These are phyloP conservation scores for Drosophila recens DNA, from an alignment of 2,888 invertebrate species.

Conservation along the genomic window DNA sequence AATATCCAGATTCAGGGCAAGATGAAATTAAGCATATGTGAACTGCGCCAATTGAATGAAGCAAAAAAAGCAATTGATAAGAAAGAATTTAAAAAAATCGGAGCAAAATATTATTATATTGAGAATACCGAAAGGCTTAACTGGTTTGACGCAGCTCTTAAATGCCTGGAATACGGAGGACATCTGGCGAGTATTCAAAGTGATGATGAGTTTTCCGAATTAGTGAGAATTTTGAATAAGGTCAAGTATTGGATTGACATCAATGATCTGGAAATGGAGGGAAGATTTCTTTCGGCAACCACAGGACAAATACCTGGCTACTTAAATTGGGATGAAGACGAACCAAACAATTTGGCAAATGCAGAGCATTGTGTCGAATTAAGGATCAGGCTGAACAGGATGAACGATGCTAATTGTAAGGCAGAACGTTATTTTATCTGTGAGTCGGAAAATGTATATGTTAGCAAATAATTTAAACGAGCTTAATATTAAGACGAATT, in stretches of 20 bases:
- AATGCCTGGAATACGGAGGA: background rate
- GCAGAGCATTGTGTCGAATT: background rate
- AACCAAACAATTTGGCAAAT: constrained; percentile 10
- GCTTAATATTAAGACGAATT: too few species aligned
- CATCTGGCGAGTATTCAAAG: constrained; percentile 12
- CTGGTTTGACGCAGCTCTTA: constrained; percentile 7
- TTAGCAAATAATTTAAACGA: too few species aligned
- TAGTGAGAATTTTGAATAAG: too few species aligned
- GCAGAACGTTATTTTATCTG: too few species aligned
- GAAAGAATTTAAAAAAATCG: background rate
- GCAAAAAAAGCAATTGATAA: too few species aligned
- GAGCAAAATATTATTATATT: constrained; percentile 13
- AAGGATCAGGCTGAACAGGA: too few species aligned
- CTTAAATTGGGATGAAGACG: background rate
- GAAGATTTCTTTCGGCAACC: background rate
- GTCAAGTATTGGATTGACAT: constrained; percentile 29
- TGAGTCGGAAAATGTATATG: too few species aligned
- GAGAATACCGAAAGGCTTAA: background rate
- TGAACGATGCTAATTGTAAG: too few species aligned
- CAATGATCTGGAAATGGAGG: constrained; percentile 12
- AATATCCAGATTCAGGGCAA: too few species aligned
- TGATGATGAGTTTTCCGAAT: background rate
- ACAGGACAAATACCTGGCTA: background rate
- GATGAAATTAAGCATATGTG: too few species aligned
- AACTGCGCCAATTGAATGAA: too few species aligned